phyloP scores from a whole-genome alignment of 1,140 invertebrate genomes.

The Meteorus sp. region DNA sequence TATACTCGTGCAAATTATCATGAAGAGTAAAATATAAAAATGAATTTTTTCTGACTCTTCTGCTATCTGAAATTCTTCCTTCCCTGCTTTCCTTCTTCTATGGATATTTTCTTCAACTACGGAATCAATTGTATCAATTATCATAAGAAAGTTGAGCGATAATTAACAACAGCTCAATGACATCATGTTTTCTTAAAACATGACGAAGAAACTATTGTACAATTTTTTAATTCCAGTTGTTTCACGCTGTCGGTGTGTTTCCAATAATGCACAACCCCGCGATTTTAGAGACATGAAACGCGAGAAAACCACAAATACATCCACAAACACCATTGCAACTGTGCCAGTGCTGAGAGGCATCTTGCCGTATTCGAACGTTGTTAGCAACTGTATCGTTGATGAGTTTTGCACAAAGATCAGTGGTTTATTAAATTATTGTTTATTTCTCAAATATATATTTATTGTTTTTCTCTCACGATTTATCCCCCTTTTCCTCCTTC shows the following conservation, averaged over 20 bases:
- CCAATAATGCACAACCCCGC: conserved; percentile 66
- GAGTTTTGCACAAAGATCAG: background rate
- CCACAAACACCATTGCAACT: conserved; percentile 58
- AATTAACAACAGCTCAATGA: background rate
- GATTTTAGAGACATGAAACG: conserved; percentile 57
- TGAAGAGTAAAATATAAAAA: too few species aligned
- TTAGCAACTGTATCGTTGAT: background rate
- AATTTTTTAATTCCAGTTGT: conserved; percentile 81
- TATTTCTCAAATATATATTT: background rate
- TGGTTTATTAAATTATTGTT: background rate
- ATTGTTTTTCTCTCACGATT: background rate
- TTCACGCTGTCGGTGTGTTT: conserved; percentile 77
- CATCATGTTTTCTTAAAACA: conserved; percentile 65
- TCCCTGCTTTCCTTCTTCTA: too few species aligned
- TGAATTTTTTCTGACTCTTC: too few species aligned
- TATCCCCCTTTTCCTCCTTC: background rate
- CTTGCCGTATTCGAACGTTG: conserved; percentile 37
- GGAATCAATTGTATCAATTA: background rate
- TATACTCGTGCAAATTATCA: too few species aligned
- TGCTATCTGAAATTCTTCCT: too few species aligned
- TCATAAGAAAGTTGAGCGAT: conserved; percentile 7
- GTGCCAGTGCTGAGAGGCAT: conserved; percentile 53
- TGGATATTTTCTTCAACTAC: too few species aligned
- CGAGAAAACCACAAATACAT: conserved; percentile 56
- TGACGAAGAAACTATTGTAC: conserved; percentile 82